These are phyloP conservation scores for Gymnobelideus leadbeateri DNA, from an alignment of 2,113 vertebrate species.

Conservation along the genomic window DNA sequence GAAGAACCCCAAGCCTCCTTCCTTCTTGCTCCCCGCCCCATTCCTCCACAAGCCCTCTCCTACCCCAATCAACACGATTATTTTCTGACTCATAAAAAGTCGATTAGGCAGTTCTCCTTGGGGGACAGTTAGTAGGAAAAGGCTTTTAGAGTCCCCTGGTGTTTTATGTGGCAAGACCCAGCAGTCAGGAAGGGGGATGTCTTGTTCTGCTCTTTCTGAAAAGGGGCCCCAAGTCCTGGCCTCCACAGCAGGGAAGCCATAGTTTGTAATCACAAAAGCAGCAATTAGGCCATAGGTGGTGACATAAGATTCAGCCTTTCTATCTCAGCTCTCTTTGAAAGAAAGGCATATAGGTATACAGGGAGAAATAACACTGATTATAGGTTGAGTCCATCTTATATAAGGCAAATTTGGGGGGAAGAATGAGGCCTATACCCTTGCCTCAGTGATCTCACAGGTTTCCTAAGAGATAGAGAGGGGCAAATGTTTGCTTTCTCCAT, in stretches of 20 bases:
- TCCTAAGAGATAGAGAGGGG: background rate
- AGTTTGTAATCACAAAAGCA: slow-evolving; percentile 53
- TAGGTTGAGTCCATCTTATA: background rate
- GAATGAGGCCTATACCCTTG: background rate
- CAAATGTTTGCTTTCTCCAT: background rate
- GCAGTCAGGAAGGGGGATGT: background rate
- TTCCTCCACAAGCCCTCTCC: background rate
- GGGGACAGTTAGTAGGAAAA: slow-evolving; percentile 31
- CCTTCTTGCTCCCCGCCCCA: too few relatives aligned
- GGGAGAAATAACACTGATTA: background rate
- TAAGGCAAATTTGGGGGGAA: background rate
- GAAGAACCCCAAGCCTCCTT: background rate
- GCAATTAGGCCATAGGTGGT: slow-evolving; percentile 38
- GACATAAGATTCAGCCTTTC: slow-evolving; percentile 21
- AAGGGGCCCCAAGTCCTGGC: slow-evolving; percentile 38
- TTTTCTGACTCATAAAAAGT: slow-evolving; percentile 38
- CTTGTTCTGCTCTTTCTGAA: slow-evolving; percentile 43
- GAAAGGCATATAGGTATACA: background rate
- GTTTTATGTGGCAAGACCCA: slow-evolving; percentile 32
- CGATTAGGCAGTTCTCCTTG: slow-evolving; percentile 35
- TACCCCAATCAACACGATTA: background rate
- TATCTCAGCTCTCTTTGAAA: background rate
- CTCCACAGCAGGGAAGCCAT: slow-evolving; percentile 38
- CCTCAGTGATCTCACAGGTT: background rate
- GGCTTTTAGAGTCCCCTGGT: background rate